Conservation (phyloP, 2,113 vertebrate genomes). For the Ammodytes dubius region DNA sequence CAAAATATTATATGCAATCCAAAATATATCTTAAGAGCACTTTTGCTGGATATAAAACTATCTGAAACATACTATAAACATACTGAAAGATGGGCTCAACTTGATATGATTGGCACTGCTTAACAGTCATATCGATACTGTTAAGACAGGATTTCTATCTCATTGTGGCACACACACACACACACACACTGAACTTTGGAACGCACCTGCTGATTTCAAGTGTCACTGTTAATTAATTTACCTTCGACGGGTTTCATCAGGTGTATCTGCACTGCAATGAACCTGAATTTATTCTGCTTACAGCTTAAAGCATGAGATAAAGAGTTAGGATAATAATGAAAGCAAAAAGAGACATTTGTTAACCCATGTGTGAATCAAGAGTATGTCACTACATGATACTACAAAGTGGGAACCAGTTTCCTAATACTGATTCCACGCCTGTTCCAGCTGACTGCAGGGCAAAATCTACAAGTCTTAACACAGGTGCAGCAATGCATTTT, state of each 20-base stretch:
- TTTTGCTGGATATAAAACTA: constrained; percentile 22
- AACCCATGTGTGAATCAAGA: not conserved
- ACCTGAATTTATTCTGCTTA: not conserved
- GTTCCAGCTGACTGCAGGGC: not conserved
- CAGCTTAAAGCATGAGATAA: not conserved
- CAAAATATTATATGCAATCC: not conserved
- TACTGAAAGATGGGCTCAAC: constrained; percentile 12
- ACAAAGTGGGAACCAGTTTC: not conserved
- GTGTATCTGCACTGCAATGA: not conserved
- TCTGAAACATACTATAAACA: too few species aligned
- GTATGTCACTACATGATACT: not conserved
- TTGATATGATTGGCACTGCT: not conserved
- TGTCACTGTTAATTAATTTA: constrained; percentile 8
- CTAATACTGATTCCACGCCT: not conserved
- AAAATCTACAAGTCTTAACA: constrained; percentile 18
- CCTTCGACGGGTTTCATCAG: not conserved
- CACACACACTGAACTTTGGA: not conserved
- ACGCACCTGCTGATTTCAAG: not conserved
- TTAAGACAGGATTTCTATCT: not conserved
- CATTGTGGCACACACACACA: not conserved
- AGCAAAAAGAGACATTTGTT: not conserved
- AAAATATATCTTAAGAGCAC: constrained; percentile 6
- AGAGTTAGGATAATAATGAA: not conserved
- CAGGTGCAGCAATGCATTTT: constrained; percentile 9
- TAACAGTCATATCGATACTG: constrained; percentile 8